These are phyloP conservation scores for Cephus pulcher DNA, from an alignment of 2,888 invertebrate genomes.

Conservation along the genomic window DNA sequence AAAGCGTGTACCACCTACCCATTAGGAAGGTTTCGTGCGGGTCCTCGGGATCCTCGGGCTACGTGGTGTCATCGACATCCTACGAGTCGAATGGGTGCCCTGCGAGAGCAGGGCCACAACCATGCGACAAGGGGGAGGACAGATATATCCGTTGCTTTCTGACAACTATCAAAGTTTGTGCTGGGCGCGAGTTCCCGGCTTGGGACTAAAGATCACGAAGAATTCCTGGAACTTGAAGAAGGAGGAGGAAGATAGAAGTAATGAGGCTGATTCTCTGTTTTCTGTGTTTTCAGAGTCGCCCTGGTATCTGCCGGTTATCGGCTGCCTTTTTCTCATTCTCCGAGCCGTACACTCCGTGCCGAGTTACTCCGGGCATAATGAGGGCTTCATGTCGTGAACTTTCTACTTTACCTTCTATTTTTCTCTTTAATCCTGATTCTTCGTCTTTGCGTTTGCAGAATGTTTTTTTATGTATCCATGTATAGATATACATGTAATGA, in stretches of 20 bases:
- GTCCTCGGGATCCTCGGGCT: not conserved
- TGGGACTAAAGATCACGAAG: slow-evolving; percentile 55
- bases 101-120: not conserved
- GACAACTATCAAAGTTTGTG: slow-evolving; percentile 7
- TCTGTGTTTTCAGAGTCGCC: slow-evolving; percentile 57
- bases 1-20: not conserved
- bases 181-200: slow-evolving; percentile 9
- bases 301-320: slow-evolving; percentile 59
- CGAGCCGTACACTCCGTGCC: not conserved
- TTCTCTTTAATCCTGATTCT: slow-evolving; percentile 14
- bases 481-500: not conserved
- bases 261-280: slow-evolving; percentile 63
- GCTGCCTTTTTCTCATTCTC: slow-evolving; percentile 33
- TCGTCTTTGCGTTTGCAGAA: not conserved
- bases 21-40: not conserved
- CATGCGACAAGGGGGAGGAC: not conserved
- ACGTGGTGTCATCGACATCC: not conserved
- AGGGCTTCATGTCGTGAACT: slow-evolving; percentile 59
- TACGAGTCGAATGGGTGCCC: not conserved
- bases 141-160: slow-evolving; percentile 1
- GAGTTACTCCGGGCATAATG: slow-evolving; percentile 47
- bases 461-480: not conserved
- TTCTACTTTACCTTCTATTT: slow-evolving; percentile 31
- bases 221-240: slow-evolving; percentile 57
- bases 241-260: slow-evolving; percentile 57